These are phyloP conservation scores for Stenodera caucasica DNA, from an alignment of 2,888 invertebrate species.

Conservation along the genomic window DNA sequence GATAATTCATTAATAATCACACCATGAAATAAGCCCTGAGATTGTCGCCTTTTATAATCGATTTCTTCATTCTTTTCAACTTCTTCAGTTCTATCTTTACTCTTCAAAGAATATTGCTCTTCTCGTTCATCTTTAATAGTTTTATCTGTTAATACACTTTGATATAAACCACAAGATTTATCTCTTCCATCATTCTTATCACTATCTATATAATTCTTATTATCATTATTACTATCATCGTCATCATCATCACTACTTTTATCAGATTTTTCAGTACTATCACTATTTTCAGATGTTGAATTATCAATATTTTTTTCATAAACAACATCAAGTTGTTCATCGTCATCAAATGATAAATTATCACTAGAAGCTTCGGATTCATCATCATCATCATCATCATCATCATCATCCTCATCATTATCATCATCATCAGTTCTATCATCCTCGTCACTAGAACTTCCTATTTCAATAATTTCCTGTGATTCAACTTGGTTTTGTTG, in stretches of 20 bases:
- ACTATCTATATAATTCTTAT: too few relatives aligned
- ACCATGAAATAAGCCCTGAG: not conserved
- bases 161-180: too few relatives aligned
- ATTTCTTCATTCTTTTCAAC: constrained; percentile 6
- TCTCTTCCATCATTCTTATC: not conserved
- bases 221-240: not conserved
- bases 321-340: not conserved
- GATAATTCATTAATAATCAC: too few relatives aligned
- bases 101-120: constrained; percentile 14
- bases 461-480: constrained; percentile 25
- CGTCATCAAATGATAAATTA: not conserved
- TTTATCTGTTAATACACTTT: not conserved
- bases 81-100: constrained; percentile 16
- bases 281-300: not conserved
- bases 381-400: constrained; percentile 13
- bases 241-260: constrained; percentile 1
- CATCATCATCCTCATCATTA: constrained; percentile 22
- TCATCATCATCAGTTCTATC: constrained; percentile 10
- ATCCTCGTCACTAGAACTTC: constrained; percentile 24
- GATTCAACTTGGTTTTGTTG: constrained; percentile 9
- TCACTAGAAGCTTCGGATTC: constrained; percentile 13
- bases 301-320: constrained; percentile 10
- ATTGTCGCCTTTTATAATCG: not conserved
- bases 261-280: not conserved
- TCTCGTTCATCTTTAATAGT: constrained; percentile 13